Conservation (phyloP, 2,888 invertebrate genomes). For the Macaria notata region DNA sequence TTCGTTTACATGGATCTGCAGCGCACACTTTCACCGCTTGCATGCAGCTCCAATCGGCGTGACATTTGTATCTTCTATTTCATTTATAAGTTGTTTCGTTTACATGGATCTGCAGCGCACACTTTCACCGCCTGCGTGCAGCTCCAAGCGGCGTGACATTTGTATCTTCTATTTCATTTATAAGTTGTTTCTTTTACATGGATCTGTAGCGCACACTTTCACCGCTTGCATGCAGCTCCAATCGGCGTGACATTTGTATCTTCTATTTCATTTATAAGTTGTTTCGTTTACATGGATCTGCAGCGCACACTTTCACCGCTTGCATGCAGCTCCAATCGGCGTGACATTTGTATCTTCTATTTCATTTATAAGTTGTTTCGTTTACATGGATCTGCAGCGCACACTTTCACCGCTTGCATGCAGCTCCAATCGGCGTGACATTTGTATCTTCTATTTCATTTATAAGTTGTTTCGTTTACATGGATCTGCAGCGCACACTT, state of each 20-base stretch:
- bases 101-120: background rate
- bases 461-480: slow-evolving; percentile 1
- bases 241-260: background rate
- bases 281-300: slow-evolving; percentile 1
- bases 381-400: background rate
- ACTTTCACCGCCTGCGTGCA: slow-evolving; percentile 4
- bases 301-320: slow-evolving; percentile 3
- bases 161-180: background rate
- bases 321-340: background rate
- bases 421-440: background rate
- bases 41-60: background rate
- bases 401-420: slow-evolving; percentile 6
- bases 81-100: background rate
- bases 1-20: background rate
- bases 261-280: no score
- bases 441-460: background rate
- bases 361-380: background rate
- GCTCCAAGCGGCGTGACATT: background rate
- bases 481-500: slow-evolving; percentile 1
- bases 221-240: background rate
- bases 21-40: slow-evolving; percentile 6
- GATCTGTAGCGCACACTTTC: slow-evolving; percentile 5
- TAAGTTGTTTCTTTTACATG: slow-evolving; percentile 1
- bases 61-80: background rate
- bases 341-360: background rate